A percentile compares a stretch with the other conserved stretches of the same genome.
phyloP scores from a whole-genome alignment of 1,140 invertebrate species.

The Penaeus indicus region DNA sequence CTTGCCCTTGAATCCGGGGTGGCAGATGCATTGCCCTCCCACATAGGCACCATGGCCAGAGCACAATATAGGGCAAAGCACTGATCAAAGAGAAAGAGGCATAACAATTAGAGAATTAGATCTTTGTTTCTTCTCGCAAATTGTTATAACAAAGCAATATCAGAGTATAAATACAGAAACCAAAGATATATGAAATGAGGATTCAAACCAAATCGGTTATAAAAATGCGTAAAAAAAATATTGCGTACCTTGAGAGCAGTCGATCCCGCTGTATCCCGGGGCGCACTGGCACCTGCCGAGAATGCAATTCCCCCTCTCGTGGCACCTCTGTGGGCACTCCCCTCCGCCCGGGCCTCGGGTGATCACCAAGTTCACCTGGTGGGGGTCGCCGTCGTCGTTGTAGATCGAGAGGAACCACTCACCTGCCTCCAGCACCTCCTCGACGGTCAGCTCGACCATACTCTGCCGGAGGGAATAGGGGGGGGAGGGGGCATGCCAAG shows the following conservation, averaged over 20 bases:
- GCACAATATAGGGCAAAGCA: constrained; percentile 95
- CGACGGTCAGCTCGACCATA: constrained; percentile 43
- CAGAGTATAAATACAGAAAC: no score
- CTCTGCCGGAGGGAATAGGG: constrained; percentile 7
- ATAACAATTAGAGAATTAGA: constrained; percentile 3
- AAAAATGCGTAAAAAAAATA: neutral
- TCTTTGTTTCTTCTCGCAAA: neutral
- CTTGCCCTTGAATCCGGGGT: constrained; percentile 96
- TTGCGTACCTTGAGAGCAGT: constrained; percentile 93
- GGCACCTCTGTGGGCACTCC: constrained; percentile 95
- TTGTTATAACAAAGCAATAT: no score
- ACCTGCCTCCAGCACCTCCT: constrained; percentile 91
- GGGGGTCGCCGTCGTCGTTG: constrained; percentile 89
- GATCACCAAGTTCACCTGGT: constrained; percentile 68
- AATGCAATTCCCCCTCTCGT: constrained; percentile 94
- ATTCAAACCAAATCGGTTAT: neutral
- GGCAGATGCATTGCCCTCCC: constrained; percentile 95
- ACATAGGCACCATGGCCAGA: constrained; percentile 95
- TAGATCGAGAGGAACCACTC: constrained; percentile 96
- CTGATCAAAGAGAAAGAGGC: constrained; percentile 72
- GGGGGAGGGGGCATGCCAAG: neutral
- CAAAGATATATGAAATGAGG: no score
- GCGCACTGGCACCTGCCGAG: constrained; percentile 96
- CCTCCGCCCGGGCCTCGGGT: constrained; percentile 73
- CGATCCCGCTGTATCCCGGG: constrained; percentile 93